Conservation (phyloP, 2,888 invertebrate genomes). For the Reticulitermes lucifugus region DNA sequence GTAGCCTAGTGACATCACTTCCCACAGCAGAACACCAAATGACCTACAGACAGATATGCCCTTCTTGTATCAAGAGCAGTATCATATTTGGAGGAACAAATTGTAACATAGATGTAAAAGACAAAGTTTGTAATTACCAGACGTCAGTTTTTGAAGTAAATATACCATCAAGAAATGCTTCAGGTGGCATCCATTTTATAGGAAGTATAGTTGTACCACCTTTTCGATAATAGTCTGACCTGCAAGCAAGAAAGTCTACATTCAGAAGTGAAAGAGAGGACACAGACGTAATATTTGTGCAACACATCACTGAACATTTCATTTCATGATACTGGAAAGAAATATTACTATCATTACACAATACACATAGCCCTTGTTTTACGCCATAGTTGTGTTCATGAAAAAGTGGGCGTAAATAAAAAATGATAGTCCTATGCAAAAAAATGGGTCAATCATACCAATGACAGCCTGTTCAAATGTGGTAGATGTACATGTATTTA, state of each 20-base stretch:
- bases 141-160: constrained; percentile 98
- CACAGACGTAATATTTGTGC: no score
- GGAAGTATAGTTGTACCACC: constrained; percentile 98
- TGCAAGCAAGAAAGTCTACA: constrained; percentile 56
- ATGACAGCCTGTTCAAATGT: no score
- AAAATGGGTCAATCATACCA: no score
- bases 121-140: constrained; percentile 74
- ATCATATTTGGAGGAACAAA: neutral
- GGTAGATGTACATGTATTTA: no score
- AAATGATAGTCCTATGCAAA: no score
- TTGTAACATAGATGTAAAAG: neutral
- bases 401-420: no score
- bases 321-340: no score
- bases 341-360: no score
- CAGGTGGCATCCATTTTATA: constrained; percentile 99
- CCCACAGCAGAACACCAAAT: constrained; percentile 92
- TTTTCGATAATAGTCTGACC: constrained; percentile 97
- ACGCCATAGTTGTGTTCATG: no score
- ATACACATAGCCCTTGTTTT: no score
- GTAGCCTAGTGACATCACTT: constrained; percentile 93
- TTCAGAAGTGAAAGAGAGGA: neutral
- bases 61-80: neutral
- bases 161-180: constrained; percentile 96
- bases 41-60: constrained; percentile 71
- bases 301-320: no score